Base-by-base conservation (phyloP, 2,888 invertebrate species). In the Drosophila nr. medialis region DNA sequence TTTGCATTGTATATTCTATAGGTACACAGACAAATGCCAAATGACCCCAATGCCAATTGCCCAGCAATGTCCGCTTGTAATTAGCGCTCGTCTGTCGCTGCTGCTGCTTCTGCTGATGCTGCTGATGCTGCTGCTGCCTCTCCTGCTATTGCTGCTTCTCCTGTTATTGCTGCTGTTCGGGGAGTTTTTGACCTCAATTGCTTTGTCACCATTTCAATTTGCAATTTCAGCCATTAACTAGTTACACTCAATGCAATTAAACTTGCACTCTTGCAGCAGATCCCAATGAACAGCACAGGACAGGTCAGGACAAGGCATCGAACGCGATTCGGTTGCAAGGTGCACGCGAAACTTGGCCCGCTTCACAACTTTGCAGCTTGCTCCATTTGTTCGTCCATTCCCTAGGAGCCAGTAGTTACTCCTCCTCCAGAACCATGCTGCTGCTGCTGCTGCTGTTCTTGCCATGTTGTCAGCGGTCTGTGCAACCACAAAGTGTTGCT, bases 131-230 rank as follows among this genome's bases (percentile, higher is more conserved):
- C 34, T 63, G 70, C 59, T 67, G 62, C 56, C n/a, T 29, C 60
- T 60, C 45, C 54, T 73, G 58, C 56, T 62, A 34, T 30, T 34
- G 29, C 5, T 51, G 42, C 40, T 29, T 21, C 27, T 62, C 34
- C 40, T 21, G 2, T 15, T 21, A 0, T 53, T 72, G 63, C 45
- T 50, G 68, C 70, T 67, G 67, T 75, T 78, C 61, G 80, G 89
- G 85, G 89, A 86, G 76, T 78, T 82, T 76, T 82, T 89, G 90
- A 89, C 86, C 86, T 77, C 90, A 87, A 87, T 89, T 89, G 88
- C 89, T 89, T 89, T 87, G 90, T 87, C 86, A 90, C 86, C 90
- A 89, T 87, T 87, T 87, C 86, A 87, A 87, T 87, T 87, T 87
- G 90, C 86, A 89, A 89, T 87, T 87, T 80, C 75, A 89, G 87